Base-by-base conservation (phyloP, 2,888 invertebrate genomes). In the Drosophila diplacantha region DNA sequence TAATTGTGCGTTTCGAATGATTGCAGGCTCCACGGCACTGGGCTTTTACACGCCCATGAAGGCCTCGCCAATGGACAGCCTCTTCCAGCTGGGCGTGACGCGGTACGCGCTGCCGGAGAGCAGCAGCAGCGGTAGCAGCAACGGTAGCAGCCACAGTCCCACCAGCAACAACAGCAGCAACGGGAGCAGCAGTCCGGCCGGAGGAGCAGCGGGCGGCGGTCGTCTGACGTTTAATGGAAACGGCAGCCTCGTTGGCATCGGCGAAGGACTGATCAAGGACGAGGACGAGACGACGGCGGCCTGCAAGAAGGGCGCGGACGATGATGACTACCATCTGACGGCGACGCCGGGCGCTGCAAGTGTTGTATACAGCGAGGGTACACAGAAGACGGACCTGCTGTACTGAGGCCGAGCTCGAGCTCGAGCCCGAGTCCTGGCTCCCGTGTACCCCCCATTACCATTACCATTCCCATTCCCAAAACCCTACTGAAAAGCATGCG, bases 1-100 rank as follows among this genome's bases (percentile, higher is more conserved):
- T 61, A 52, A 61, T 61, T 24, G 14, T 0, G 0, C 3, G 0
- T 1, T 31, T 6, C 41, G 24, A 24, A 12, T 31, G 11, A 18
- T 79, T 80, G 34, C 84, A 89, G 88, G 89, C 73, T 89, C 89
- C 56, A 95, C 95, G 73, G 93, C 92, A 83, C 90, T 96, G 87
- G 92, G 94, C 71, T 94, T 92, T 85, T 96, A 96, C 90, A 95
- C 95, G 81, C 96, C 96, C 63, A 92, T 93, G 90, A 94, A 94
- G 90, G 80, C 75, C 34, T 92, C 91, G 55, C 89, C 90, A 73
- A 91, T 90, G 74, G 90, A 90, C 77, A 91, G 89, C 81, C 90
- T 91, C 66, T 96, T 95, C 90, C 93, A 94, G 89, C 90, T 95
- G 68, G 96, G 96, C 53, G 91, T 95, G 60, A 93, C 94, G 71